Conservation (phyloP, 1,140 invertebrate genomes). For the Thaumatotibia leucotreta region DNA sequence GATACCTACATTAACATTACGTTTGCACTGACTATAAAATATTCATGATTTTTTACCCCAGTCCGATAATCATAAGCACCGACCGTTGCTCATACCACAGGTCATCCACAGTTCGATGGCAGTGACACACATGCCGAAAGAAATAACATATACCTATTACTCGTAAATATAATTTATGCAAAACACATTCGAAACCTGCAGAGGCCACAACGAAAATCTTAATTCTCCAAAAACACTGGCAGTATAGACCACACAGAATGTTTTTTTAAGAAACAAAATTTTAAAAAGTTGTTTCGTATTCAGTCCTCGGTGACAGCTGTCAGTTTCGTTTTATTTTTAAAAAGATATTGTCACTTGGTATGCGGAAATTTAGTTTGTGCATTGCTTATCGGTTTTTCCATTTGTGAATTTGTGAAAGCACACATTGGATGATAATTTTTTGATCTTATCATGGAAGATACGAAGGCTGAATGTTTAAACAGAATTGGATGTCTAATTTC, state of each 20-base stretch:
- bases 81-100: neutral
- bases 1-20: too few species aligned
- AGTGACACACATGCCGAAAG: neutral
- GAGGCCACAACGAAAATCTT: neutral
- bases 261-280: neutral
- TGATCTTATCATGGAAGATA: constrained; percentile 2
- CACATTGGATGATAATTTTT: constrained; percentile 12
- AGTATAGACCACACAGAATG: neutral
- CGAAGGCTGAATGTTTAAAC: neutral
- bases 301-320: constrained; percentile 10
- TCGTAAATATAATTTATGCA: constrained; percentile 9
- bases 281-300: constrained; percentile 12
- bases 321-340: constrained; percentile 8
- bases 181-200: neutral
- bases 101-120: neutral
- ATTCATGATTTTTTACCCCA: neutral
- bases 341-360: neutral
- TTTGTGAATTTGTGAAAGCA: neutral
- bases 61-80: neutral
- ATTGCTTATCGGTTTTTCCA: constrained; percentile 1
- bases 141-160: neutral
- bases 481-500: neutral
- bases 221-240: constrained; percentile 9
- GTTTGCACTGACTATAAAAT: too few species aligned
- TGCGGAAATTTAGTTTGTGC: constrained; percentile 5